Base-by-base conservation (phyloP, 2,888 invertebrate genomes). In the Drosophila anceps region DNA sequence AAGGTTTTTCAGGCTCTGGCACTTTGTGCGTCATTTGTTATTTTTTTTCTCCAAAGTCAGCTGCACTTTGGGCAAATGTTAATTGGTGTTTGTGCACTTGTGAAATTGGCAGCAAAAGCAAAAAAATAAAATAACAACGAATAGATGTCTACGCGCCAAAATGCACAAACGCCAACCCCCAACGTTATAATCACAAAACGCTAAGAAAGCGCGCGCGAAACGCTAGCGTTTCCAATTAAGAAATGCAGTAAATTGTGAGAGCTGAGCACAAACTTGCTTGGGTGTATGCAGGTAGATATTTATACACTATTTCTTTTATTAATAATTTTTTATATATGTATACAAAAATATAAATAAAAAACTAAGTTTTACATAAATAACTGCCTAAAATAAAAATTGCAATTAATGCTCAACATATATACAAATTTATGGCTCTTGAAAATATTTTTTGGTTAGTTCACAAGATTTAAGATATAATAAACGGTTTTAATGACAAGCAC, bases 91-190 rank as follows among this genome's bases (percentile, higher is more conserved):
- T 60, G 82, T 74, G 66, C 67, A 85, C 68, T 80, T 82, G 88
- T 69, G 88, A 84, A 81, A 76, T 76, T 12, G 50, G 57, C 66
- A 39, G 59, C 53, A 35, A 53, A 35, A 10, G 24, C 24, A 60
- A 57, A 43, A 37, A 41, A 41, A 3, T 27, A 15, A 41, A 55
- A 15, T 9, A 31, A 20, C 18, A 55, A 35, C n/a, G 27, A 59
- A 60, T 39, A 41, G 51, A 44, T 62, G 84, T 68, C 70, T 85
- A 85, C 88, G 88, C 84, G 84, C 86, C 73, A 68, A 88, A 88
- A 81, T 51, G 69, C 84, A 85, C 84, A 88, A 81, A 66, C 81
- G 74, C 84, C 87, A 76, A 31, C 20, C n/a, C 9, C 55, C 51
- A 59, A 13, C 24, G 20, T 12, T 60, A 27, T 39, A 66, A 60